Evolutionary conservation across 2,113 vertebrate genomes (phyloP).

Genomic region (Euleptes europaea): DNA sequence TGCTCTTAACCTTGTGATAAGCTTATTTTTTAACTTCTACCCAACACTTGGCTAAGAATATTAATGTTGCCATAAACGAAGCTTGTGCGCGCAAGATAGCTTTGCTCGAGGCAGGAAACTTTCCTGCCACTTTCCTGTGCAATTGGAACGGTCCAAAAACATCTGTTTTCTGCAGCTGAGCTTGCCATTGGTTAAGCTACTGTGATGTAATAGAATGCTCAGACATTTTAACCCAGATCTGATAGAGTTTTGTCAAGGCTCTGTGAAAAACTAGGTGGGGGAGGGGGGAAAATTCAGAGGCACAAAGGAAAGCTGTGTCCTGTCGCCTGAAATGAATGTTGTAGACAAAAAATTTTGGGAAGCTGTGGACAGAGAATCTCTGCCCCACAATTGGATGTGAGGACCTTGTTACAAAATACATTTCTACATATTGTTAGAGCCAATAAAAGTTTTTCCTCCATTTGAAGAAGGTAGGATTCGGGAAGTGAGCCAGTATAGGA

Average conservation of each 20-base stretch:
- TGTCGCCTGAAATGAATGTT: background rate
- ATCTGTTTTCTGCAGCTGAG: background rate
- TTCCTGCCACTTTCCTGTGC: background rate
- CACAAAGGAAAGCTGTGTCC: no score
- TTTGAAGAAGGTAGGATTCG: no score
- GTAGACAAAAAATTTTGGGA: no score
- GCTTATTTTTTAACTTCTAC: background rate
- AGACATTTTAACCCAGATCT: no score
- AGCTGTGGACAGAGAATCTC: background rate
- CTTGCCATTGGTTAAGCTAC: background rate
- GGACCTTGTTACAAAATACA: background rate
- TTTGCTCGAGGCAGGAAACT: background rate
- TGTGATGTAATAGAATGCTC: background rate
- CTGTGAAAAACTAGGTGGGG: background rate
- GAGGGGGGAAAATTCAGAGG: background rate
- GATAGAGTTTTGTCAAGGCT: rapidly evolving
- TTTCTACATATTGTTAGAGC: background rate
- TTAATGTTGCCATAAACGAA: background rate
- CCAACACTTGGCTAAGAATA: background rate
- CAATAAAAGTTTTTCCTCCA: background rate
- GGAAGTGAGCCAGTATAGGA: no score
- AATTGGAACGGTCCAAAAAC: background rate
- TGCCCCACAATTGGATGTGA: background rate
- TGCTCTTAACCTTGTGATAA: background rate
- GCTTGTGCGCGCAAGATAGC: background rate